A percentile compares a stretch with the other conserved stretches of the same genome.
Evolutionary conservation across 2,797 vertebrate species (phyloP).

Genomic region (Amblyraja radiata): DNA sequence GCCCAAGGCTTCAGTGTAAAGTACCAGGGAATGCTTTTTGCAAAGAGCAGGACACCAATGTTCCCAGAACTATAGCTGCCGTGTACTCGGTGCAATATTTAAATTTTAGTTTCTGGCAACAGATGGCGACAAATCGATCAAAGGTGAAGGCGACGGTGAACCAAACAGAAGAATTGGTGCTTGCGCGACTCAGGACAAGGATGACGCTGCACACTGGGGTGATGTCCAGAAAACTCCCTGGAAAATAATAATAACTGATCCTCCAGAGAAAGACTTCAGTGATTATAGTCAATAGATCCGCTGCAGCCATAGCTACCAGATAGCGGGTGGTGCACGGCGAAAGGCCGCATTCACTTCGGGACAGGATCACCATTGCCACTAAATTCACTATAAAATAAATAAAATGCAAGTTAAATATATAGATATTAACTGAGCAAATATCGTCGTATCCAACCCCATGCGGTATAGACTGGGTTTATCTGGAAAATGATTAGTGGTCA

Average conservation of each 20-base stretch:
- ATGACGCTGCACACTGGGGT: background rate
- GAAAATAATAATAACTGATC: background rate
- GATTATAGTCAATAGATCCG: background rate
- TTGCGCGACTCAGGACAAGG: background rate
- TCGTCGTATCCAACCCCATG: too few relatives aligned
- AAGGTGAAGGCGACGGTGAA: background rate
- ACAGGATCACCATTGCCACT: background rate
- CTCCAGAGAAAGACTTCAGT: background rate
- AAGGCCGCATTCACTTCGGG: background rate
- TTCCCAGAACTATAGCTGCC: too few relatives aligned
- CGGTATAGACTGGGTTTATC: too few relatives aligned
- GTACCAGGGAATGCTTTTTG: background rate
- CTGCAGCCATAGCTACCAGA: background rate
- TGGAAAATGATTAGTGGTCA: too few relatives aligned
- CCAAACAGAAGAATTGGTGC: background rate
- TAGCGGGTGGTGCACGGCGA: background rate
- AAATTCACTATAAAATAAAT: too few relatives aligned
- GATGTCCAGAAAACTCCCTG: background rate
- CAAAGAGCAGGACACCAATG: background rate
- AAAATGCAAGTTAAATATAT: too few relatives aligned
- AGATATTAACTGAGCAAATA: too few relatives aligned
- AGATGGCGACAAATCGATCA: background rate
- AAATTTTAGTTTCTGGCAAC: background rate
- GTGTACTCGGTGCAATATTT: background rate
- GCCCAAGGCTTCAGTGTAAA: background rate